Evolutionary conservation across 2,797 vertebrate genomes (phyloP), one percentile per base, ranked within the genome.

Genomic region (Gadopsis bispinosus): DNA sequence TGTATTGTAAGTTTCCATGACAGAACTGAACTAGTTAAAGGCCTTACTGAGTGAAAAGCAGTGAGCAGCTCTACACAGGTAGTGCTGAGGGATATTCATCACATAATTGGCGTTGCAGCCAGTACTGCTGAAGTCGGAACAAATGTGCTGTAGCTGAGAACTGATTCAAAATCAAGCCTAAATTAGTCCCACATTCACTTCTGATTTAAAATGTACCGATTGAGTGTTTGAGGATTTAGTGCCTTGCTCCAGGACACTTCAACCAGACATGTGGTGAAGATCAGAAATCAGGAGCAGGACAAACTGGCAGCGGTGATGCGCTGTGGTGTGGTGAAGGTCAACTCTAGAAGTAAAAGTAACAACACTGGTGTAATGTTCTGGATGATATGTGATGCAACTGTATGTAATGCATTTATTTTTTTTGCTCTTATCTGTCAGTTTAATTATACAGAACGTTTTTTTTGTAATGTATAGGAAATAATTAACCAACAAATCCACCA

Each of bases 1-100:
- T 63, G n/a, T 19, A 19, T 8, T 39, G 7, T 62, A 69, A 75
- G 35, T 19, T 68, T 43, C 55, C 64, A 29, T 53, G 78, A 76
- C 33, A 61, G 54, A 41, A n/a, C 6, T 43, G 4, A 61, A 69
- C 60, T n/a, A 56, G 31, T 51, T n/a, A 60, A 33, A 71, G 22
- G 50, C 31, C 29, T 58, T 4, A 43, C 22, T 54, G 43, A 48
- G 20, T 26, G 37, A 54, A 16, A 35, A 37, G 1, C 22, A 39
- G n/a, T 62, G 29, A 26, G 9, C 54, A 48, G 50, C 14, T 19
- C 41, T 20, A n/a, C 13, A 51, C 7, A 35, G 9, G 54, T 35
- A 35, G 17, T 9, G 12, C 11, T 31, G 10, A 53, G 17, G 1
- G 7, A 43, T 19, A 35, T 59, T 22, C 0, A n/a, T 33, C 33